Percentiles rank a stretch among this genome's conserved stretches.
phyloP scores from a whole-genome alignment of 2,888 invertebrate genomes.

The Adelognathus sp. region DNA sequence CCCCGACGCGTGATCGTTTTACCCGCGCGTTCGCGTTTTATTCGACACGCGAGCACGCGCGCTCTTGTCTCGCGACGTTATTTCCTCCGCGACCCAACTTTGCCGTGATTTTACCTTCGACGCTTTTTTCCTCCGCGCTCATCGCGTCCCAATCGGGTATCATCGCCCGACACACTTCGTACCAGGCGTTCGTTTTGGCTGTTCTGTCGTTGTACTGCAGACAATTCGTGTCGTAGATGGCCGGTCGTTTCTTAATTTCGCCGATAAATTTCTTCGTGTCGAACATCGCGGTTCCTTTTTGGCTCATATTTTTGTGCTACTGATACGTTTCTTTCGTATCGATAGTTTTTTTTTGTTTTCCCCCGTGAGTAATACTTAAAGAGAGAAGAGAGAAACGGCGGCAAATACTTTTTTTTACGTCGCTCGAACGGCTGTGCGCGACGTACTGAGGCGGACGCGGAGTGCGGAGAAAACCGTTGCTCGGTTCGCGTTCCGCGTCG shows the following conservation, averaged over 20 bases:
- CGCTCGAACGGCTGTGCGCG: slow-evolving; percentile 24
- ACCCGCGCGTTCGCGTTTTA: not conserved
- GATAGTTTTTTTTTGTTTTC: not conserved
- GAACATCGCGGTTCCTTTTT: slow-evolving; percentile 71
- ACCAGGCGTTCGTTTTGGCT: slow-evolving; percentile 76
- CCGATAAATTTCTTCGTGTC: slow-evolving; percentile 76
- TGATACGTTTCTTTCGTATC: too few species aligned
- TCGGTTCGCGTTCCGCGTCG: slow-evolving; percentile 42
- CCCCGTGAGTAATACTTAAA: not conserved
- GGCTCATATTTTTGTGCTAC: not conserved
- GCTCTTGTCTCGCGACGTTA: not conserved
- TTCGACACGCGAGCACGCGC: not conserved
- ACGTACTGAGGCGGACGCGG: slow-evolving; percentile 36
- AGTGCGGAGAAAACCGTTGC: slow-evolving; percentile 54
- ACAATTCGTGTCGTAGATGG: slow-evolving; percentile 75
- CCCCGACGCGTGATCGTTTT: not conserved
- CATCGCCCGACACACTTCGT: slow-evolving; percentile 76
- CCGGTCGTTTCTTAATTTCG: slow-evolving; percentile 75
- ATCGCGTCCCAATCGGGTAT: slow-evolving; percentile 74
- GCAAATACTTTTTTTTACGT: too few species aligned
- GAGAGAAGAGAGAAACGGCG: slow-evolving; percentile 48
- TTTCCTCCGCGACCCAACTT: not conserved
- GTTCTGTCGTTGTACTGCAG: slow-evolving; percentile 75
- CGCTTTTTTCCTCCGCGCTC: slow-evolving; percentile 71
- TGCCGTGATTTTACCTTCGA: slow-evolving; percentile 70